Base-by-base conservation (phyloP, 2,113 vertebrate genomes). In the Cephalopholis sonnerati region DNA sequence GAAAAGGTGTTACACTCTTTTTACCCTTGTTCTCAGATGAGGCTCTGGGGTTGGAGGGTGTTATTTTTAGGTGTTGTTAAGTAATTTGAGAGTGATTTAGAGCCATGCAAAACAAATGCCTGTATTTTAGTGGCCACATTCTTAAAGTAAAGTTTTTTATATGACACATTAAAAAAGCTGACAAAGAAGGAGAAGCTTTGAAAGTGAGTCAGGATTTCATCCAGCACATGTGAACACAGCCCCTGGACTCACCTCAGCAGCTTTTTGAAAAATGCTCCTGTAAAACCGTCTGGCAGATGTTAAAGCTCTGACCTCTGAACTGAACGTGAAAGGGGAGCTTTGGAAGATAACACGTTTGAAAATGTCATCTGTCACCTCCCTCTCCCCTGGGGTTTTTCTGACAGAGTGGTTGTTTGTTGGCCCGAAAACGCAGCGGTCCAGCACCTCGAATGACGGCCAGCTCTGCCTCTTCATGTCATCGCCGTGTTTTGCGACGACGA, bases 291-390 rank as follows among this genome's bases (percentile, higher is more conserved):
- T n/a, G 79, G 53, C 73, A 84, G 84, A 68, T 85, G 85, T 85
- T 81, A 80, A 81, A 81, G 65, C 82, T 0, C 1, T 53, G 81
- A 89, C 75, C 90, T 85, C 59, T 88, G 85, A 88, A 72, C 87
- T 69, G 46, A 75, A 70, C 22, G 84, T 77, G 84, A 90, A 86
- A 77, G 68, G 74, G 63, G 68, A 74, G 81, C 85, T 85, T 87
- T 84, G 75, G 61, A 69, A 83, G 74, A 83, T 84, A 87, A 87
- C 90, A 77, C 72, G 7, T 89, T 81, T 68, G 79, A 84, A 92
- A 92, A 91, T 92, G 83, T 86, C 89, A 93, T 92, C 87, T 41
- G 89, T 89, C 90, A 85, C 86, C 84, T 89, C 81, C 1, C 20
- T 17, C 54, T 83, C 79, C 87, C 65, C 65, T 3, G 72, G 69